Percentiles rank a stretch among this genome's conserved stretches.
Conservation (phyloP, 2,888 invertebrate genomes). For the Ormyrus thymus region DNA sequence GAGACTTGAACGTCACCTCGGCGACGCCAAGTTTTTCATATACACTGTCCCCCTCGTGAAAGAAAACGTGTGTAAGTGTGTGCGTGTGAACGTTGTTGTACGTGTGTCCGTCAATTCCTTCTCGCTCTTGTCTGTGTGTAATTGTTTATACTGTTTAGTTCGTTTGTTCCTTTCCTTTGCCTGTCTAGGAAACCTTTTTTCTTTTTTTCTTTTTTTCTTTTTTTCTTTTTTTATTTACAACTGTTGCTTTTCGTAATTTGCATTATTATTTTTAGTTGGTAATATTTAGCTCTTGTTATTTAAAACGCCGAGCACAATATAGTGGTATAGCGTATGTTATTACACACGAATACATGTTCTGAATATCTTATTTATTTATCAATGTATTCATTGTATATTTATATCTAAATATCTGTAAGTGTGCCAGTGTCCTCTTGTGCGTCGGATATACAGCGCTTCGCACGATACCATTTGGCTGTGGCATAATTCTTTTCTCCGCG, state of each 20-base stretch:
- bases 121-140: neutral
- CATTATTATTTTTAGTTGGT: constrained; percentile 47
- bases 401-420: constrained; percentile 34
- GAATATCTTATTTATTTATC: constrained; percentile 25
- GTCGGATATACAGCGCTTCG: neutral
- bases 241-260: constrained; percentile 35
- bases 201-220: neutral
- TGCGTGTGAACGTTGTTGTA: neutral
- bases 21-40: constrained; percentile 31
- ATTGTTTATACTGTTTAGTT: constrained; percentile 2
- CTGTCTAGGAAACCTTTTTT: too few species aligned
- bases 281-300: constrained; percentile 52
- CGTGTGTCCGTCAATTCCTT: neutral
- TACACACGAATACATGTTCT: constrained; percentile 49
- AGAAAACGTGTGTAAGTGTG: neutral
- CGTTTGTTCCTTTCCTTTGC: neutral
- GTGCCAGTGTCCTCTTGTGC: too few species aligned
- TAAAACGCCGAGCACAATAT: constrained; percentile 54
- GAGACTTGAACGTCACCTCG: constrained; percentile 24
- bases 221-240: constrained; percentile 7
- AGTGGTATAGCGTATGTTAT: constrained; percentile 48
- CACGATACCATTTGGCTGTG: constrained; percentile 16
- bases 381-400: constrained; percentile 40
- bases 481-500: neutral
- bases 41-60: constrained; percentile 13